Evolutionary conservation across 2,888 invertebrate genomes (phyloP).

Genomic region (Syritta pipiens): DNA sequence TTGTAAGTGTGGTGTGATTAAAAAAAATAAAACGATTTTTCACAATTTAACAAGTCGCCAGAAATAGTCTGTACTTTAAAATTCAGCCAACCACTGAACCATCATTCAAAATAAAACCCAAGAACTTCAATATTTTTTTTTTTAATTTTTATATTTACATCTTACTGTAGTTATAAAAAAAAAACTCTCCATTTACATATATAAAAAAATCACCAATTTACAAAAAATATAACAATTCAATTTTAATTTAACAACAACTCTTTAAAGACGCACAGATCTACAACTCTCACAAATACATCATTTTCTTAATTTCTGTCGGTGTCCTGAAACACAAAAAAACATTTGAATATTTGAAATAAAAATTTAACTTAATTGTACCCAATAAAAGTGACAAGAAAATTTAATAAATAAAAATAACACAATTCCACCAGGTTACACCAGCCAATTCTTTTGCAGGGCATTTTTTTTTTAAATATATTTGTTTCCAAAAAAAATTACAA

Average conservation of each 20-base stretch:
- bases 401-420: conserved; percentile 9
- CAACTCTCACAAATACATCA: conserved; percentile 52
- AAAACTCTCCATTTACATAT: conserved; percentile 26
- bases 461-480: conserved; percentile 21
- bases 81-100: no score
- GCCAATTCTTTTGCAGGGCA: conserved; percentile 5
- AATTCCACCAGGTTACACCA: conserved; percentile 30
- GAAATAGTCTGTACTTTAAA: no score
- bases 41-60: no score
- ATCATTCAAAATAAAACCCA: no score
- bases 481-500: conserved; percentile 11
- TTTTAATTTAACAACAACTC: conserved; percentile 48
- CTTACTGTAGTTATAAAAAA: conserved; percentile 42
- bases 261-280: conserved; percentile 39
- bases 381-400: neutral
- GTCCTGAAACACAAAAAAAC: conserved; percentile 61
- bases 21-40: no score
- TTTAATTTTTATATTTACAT: conserved; percentile 40
- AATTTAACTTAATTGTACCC: neutral
- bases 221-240: conserved; percentile 53
- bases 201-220: conserved; percentile 57
- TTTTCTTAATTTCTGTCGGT: conserved; percentile 55
- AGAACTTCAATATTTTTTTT: neutral
- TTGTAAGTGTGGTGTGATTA: no score
- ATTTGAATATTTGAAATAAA: conserved; percentile 29